These are phyloP conservation scores for Bambusicola thoracicus DNA, from an alignment of 2,113 vertebrate species.

Conservation along the genomic window DNA sequence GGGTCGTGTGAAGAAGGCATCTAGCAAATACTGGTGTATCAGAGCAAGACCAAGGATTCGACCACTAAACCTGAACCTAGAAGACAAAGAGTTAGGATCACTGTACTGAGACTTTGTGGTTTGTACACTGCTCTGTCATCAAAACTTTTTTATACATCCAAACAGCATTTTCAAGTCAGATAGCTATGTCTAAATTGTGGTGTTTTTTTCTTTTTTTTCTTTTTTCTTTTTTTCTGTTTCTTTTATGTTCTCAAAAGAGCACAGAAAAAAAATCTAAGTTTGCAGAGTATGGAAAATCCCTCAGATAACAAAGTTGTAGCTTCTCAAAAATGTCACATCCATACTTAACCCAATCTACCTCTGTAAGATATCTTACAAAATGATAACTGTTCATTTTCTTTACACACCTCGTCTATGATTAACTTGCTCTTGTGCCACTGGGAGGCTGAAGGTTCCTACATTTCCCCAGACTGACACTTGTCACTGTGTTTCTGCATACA, in stretches of 20 bases:
- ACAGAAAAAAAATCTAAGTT: neutral
- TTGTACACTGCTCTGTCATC: slow-evolving; percentile 15
- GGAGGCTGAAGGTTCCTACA: neutral
- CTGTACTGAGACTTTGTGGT: neutral
- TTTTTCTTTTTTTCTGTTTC: neutral
- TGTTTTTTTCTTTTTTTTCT: neutral
- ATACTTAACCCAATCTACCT: neutral
- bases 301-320: neutral
- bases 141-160: slow-evolving; percentile 11
- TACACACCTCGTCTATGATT: neutral
- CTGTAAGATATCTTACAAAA: neutral
- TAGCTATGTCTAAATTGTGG: slow-evolving; percentile 12
- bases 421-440: neutral
- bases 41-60: slow-evolving; percentile 96
- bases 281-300: slow-evolving; percentile 17
- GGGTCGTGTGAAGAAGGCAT: slow-evolving; percentile 97
- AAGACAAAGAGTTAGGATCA: neutral
- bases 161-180: slow-evolving; percentile 39
- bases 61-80: slow-evolving; percentile 97
- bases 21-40: slow-evolving; percentile 97
- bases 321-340: neutral
- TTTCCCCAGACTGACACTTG: neutral
- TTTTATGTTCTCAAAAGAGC: slow-evolving; percentile 6
- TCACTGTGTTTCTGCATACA: neutral
- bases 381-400: neutral